Percentiles rank a stretch among this genome's conserved stretches.
phyloP scores from a whole-genome alignment of 1,140 invertebrate species.

The Cepaea nemoralis region DNA sequence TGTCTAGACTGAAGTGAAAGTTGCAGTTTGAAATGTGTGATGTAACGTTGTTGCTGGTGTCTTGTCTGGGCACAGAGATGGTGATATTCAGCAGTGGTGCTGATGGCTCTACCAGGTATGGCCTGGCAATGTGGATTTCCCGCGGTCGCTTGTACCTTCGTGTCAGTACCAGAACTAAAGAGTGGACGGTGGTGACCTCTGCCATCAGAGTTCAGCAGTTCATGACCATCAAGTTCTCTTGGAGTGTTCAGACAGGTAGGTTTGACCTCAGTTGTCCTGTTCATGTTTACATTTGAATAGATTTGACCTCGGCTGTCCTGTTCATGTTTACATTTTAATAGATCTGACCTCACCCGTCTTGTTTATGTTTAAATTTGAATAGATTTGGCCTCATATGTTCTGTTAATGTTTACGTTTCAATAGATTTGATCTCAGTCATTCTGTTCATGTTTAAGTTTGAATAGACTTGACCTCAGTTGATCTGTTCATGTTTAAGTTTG shows the following conservation, averaged over 20 bases:
- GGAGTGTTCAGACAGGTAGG: conserved; percentile 50
- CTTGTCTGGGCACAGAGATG: not conserved
- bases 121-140: conserved; percentile 50
- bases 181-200: conserved; percentile 52
- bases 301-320: no score
- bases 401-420: no score
- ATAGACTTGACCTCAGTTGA: no score
- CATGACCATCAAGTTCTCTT: conserved; percentile 53
- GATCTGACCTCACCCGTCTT: not conserved
- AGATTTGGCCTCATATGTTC: no score
- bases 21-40: no score
- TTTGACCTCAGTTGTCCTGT: no score
- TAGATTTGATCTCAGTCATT: no score
- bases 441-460: no score
- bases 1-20: no score
- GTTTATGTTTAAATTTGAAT: not conserved
- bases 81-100: conserved; percentile 52
- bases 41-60: no score
- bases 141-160: conserved; percentile 47
- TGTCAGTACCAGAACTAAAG: conserved; percentile 51
- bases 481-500: no score
- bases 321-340: not conserved
- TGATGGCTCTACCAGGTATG: conserved; percentile 42
- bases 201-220: conserved; percentile 37
- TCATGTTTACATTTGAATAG: no score